A percentile compares a stretch with the other conserved stretches of the same genome.
phyloP scores from a whole-genome alignment of 2,113 vertebrate genomes.

The Pedetes capensis region DNA sequence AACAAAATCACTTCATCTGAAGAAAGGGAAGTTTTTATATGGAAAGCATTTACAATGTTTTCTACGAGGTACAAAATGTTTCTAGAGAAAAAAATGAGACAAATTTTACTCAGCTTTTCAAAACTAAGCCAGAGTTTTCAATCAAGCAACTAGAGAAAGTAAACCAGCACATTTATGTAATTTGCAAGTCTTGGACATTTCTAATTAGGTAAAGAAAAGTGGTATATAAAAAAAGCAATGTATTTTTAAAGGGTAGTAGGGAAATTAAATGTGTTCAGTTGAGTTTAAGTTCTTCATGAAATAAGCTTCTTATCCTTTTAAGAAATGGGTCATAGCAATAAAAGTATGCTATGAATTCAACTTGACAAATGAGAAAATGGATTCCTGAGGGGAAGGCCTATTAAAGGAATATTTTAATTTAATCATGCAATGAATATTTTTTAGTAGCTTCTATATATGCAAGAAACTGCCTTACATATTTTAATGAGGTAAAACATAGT shows the following conservation, averaged over 20 bases:
- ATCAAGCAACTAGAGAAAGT: constrained; percentile 12
- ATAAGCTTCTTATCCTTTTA: constrained; percentile 71
- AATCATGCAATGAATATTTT: constrained; percentile 70
- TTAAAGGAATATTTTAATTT: constrained; percentile 75
- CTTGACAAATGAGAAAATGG: constrained; percentile 76
- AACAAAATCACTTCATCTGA: constrained; percentile 54
- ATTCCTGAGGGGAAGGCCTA: constrained; percentile 69
- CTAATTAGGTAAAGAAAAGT: constrained; percentile 49
- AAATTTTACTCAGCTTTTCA: constrained; percentile 43
- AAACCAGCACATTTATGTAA: neutral
- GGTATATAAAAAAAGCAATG: neutral
- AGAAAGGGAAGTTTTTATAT: constrained; percentile 48
- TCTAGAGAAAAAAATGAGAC: constrained; percentile 47
- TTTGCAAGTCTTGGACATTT: constrained; percentile 38
- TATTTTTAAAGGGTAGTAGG: constrained; percentile 46
- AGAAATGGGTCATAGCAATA: constrained; percentile 74
- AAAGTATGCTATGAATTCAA: constrained; percentile 74
- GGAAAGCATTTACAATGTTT: constrained; percentile 46
- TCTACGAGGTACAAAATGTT: constrained; percentile 60
- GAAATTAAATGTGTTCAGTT: constrained; percentile 62
- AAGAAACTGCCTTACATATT: constrained; percentile 63
- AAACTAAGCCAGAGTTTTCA: constrained; percentile 61
- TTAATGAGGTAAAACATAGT: constrained; percentile 65
- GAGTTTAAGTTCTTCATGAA: constrained; percentile 67
- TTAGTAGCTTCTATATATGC: constrained; percentile 60